Percentiles rank a stretch among this genome's conserved stretches.
These are phyloP conservation scores for Spermophilus dauricus DNA, from an alignment of 2,113 vertebrate genomes.

Conservation along the genomic window DNA sequence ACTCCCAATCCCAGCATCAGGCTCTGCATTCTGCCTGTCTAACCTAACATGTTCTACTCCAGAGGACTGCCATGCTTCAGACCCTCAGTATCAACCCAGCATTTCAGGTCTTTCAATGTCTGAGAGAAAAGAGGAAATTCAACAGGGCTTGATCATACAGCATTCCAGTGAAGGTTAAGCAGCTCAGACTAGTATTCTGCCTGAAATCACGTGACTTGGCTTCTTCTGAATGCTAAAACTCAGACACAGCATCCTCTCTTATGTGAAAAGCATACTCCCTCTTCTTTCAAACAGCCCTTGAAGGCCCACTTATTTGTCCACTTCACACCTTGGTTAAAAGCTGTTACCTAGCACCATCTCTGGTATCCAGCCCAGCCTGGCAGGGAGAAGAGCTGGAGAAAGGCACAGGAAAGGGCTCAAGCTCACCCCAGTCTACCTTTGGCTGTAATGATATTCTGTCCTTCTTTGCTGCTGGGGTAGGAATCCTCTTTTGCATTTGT, in stretches of 20 bases:
- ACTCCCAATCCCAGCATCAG: background rate
- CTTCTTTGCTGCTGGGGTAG: background rate
- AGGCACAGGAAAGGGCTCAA: background rate
- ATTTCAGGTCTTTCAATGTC: background rate
- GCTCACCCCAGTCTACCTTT: background rate
- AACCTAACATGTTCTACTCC: background rate
- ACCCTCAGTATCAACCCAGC: background rate
- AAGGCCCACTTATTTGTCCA: background rate
- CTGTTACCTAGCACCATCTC: background rate
- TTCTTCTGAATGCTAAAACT: background rate
- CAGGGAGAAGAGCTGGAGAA: background rate
- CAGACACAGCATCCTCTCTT: background rate
- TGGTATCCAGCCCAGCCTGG: background rate
- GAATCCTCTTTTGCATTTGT: conserved; percentile 29
- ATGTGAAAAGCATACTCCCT: background rate
- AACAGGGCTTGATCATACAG: background rate
- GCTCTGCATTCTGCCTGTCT: background rate
- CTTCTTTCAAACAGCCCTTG: background rate
- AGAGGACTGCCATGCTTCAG: background rate
- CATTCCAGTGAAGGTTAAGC: background rate
- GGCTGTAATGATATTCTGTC: background rate
- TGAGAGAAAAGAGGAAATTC: background rate
- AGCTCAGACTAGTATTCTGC: background rate
- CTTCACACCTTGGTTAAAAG: background rate
- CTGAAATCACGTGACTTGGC: background rate